Conservation (phyloP, 2,888 invertebrate genomes). For the Limnephilus lunatus region DNA sequence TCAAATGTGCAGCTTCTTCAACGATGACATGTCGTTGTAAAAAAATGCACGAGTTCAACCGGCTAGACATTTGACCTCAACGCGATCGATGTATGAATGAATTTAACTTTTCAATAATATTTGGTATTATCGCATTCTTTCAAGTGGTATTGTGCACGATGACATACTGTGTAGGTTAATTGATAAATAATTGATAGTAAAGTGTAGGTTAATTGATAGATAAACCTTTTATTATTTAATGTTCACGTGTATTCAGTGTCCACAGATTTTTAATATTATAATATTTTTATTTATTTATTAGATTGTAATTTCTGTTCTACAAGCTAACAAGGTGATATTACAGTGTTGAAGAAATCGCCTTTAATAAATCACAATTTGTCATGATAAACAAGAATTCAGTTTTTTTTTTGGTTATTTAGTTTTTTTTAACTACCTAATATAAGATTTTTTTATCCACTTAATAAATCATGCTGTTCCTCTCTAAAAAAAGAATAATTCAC, state of each 20-base stretch:
- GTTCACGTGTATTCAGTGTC: too few relatives aligned
- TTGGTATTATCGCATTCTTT: background rate
- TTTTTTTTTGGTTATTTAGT: too few relatives aligned
- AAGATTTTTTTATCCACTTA: background rate
- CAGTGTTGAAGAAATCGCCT: too few relatives aligned
- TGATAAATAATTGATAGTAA: too few relatives aligned
- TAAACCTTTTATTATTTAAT: background rate
- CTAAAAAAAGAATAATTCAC: background rate
- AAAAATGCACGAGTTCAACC: slow-evolving; percentile 52
- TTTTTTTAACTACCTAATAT: background rate
- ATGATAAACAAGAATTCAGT: too few relatives aligned
- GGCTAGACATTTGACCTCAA: slow-evolving; percentile 60
- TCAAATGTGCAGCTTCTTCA: slow-evolving; percentile 64
- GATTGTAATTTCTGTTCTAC: background rate
- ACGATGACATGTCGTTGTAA: slow-evolving; percentile 59
- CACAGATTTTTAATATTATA: too few relatives aligned
- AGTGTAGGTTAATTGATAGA: background rate
- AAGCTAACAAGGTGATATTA: background rate
- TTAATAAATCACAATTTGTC: too few relatives aligned
- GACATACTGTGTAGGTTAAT: too few relatives aligned
- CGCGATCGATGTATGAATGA: background rate
- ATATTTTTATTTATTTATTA: background rate
- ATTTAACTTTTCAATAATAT: slow-evolving; percentile 17
- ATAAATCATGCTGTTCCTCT: background rate
- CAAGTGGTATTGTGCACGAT: background rate